Evolutionary conservation across 2,113 vertebrate genomes (phyloP).

Genomic region (Agelaius tricolor): DNA sequence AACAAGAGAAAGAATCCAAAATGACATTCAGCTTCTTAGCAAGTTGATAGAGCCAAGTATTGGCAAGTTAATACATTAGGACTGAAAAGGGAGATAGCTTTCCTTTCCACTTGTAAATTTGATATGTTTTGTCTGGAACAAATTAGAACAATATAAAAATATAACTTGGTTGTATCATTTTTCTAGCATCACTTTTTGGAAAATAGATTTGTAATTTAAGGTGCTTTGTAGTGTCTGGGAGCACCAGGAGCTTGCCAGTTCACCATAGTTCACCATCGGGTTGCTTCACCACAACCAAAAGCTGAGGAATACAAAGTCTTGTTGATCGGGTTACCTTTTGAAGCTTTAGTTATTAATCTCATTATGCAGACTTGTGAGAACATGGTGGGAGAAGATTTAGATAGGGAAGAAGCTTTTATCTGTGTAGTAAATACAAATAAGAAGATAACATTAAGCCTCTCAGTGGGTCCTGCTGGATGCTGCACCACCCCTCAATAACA

Average conservation of each 20-base stretch:
- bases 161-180: neutral
- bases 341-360: slow-evolving; percentile 44
- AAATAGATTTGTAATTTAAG: neutral
- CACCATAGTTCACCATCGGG: neutral
- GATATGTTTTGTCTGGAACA: slow-evolving; percentile 31
- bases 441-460: slow-evolving; percentile 35
- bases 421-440: slow-evolving; percentile 19
- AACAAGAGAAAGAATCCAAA: slow-evolving; percentile 11
- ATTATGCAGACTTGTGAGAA: slow-evolving; percentile 44
- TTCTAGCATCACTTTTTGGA: neutral
- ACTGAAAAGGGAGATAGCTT: neutral
- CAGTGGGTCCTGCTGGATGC: neutral
- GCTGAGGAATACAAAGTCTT: neutral
- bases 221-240: neutral
- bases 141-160: slow-evolving; percentile 35
- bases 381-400: slow-evolving; percentile 1
- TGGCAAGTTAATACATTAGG: slow-evolving; percentile 2
- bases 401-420: slow-evolving; percentile 8
- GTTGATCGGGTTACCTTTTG: slow-evolving; percentile 1
- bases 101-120: slow-evolving; percentile 29
- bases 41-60: slow-evolving; percentile 6
- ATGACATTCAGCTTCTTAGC: neutral
- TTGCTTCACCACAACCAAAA: neutral
- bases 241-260: neutral
- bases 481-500: neutral